Evolutionary conservation across 23 tunicate species (phyloP).

Genomic region (Botrylloides violaceus): DNA sequence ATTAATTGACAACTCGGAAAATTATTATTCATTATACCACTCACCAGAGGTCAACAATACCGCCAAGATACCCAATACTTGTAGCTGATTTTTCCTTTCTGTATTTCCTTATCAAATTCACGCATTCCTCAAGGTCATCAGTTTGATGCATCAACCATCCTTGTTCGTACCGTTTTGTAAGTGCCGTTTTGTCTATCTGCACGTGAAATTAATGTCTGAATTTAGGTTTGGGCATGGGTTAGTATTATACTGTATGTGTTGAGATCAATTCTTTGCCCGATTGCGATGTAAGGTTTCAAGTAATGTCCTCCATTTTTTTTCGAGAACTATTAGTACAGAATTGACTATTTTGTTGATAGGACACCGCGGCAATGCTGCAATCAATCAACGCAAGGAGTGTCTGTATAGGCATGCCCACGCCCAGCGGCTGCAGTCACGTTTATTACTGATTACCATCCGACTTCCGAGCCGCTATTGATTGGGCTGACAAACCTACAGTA

Average conservation of each 20-base stretch:
- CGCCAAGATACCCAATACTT: slow-evolving; percentile 91
- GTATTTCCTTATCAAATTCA: slow-evolving; percentile 34
- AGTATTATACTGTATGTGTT: background rate
- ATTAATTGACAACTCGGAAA: slow-evolving; percentile 1
- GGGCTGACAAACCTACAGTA: too few relatives aligned
- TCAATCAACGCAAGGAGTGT: too few relatives aligned
- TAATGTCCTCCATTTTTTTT: too few relatives aligned
- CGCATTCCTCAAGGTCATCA: slow-evolving; percentile 45
- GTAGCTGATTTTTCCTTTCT: slow-evolving; percentile 28
- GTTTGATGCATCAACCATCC: slow-evolving; percentile 88
- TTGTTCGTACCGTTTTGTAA: slow-evolving; percentile 74
- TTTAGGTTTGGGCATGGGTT: background rate
- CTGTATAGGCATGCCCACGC: too few relatives aligned
- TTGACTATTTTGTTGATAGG: too few relatives aligned
- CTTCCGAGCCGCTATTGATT: too few relatives aligned
- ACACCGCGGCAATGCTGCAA: too few relatives aligned
- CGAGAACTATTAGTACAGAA: too few relatives aligned
- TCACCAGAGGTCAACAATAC: slow-evolving; percentile 85
- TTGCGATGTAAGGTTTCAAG: too few relatives aligned
- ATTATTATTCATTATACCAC: background rate
- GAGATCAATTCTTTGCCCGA: background rate
- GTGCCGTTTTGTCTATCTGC: slow-evolving; percentile 69
- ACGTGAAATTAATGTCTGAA: background rate
- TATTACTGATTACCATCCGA: too few relatives aligned
- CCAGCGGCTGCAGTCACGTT: too few relatives aligned